phyloP scores from a whole-genome alignment of 2,113 vertebrate genomes.

The Uria aalge region DNA sequence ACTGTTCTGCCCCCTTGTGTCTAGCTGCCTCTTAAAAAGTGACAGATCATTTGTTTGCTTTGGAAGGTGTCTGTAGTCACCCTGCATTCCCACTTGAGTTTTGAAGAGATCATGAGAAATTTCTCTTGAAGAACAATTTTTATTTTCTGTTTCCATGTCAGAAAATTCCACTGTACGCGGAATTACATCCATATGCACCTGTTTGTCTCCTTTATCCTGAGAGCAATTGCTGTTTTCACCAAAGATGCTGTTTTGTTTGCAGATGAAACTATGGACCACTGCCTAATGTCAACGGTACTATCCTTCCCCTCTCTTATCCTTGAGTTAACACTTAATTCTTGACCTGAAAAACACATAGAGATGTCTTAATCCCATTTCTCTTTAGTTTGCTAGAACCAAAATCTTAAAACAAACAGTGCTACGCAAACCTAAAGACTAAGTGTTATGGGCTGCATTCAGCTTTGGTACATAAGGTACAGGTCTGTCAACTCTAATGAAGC shows the following conservation, averaged over 20 bases:
- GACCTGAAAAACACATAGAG: neutral
- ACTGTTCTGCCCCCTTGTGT: neutral
- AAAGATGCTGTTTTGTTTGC: conserved; percentile 87
- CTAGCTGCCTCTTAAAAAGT: neutral
- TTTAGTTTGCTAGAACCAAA: neutral
- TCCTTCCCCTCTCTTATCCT: neutral
- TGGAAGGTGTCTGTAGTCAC: neutral
- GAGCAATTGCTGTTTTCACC: conserved; percentile 85
- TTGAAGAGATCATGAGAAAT: neutral
- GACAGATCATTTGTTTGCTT: neutral
- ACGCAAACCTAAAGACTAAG: neutral
- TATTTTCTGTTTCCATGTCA: conserved; percentile 32
- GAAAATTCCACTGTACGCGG: conserved; percentile 89
- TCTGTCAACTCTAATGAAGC: neutral
- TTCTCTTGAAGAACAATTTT: neutral
- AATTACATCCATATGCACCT: conserved; percentile 93
- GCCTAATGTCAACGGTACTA: conserved; percentile 85
- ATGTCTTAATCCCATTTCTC: neutral
- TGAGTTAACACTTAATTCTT: neutral
- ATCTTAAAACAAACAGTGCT: neutral
- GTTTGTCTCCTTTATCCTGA: conserved; percentile 87
- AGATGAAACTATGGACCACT: conserved; percentile 85
- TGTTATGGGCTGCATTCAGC: neutral
- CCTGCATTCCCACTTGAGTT: neutral
- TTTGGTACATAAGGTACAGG: neutral